Percentiles rank a stretch among this genome's conserved stretches.
Conservation (phyloP, 64 coral and sea anemone species). For the Stichodactyla helianthus region DNA sequence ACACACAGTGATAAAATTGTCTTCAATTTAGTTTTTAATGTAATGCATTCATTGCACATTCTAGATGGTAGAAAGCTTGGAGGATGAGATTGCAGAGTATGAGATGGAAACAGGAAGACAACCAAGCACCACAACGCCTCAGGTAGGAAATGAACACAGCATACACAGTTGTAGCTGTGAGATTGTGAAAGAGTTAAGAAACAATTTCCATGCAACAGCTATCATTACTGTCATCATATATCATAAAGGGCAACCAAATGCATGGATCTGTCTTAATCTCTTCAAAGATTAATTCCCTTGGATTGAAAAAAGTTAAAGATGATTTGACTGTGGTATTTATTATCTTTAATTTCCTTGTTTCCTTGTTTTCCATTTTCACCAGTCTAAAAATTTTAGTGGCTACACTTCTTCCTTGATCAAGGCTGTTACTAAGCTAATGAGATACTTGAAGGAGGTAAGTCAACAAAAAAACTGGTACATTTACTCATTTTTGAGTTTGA, state of each 20-base stretch:
- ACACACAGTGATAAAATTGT: too few species aligned
- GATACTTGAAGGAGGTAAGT: conserved; percentile 81
- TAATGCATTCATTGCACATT: neutral
- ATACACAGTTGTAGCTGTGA: neutral
- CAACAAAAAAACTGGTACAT: neutral
- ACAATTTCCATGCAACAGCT: too few species aligned
- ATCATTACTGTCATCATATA: too few species aligned
- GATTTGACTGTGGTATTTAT: neutral
- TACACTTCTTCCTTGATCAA: conserved; percentile 79
- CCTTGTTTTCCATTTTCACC: neutral
- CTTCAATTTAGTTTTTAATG: too few species aligned
- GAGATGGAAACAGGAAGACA: conserved; percentile 66
- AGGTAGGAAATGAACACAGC: neutral
- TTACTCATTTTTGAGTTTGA: too few species aligned
- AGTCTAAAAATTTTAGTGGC: conserved; percentile 67
- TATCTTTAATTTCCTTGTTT: neutral
- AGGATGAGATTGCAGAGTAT: conserved; percentile 77
- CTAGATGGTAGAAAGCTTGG: conserved; percentile 87
- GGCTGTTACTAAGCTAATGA: conserved; percentile 81
- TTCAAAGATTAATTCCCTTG: too few species aligned
- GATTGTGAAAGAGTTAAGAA: neutral
- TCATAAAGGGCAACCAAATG: too few species aligned
- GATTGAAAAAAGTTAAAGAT: too few species aligned
- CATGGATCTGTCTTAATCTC: too few species aligned
- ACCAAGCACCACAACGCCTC: conserved; percentile 10